Percentiles rank a stretch among this genome's conserved stretches.
phyloP scores from a whole-genome alignment of 2,113 vertebrate genomes.

The Oceanites oceanicus region DNA sequence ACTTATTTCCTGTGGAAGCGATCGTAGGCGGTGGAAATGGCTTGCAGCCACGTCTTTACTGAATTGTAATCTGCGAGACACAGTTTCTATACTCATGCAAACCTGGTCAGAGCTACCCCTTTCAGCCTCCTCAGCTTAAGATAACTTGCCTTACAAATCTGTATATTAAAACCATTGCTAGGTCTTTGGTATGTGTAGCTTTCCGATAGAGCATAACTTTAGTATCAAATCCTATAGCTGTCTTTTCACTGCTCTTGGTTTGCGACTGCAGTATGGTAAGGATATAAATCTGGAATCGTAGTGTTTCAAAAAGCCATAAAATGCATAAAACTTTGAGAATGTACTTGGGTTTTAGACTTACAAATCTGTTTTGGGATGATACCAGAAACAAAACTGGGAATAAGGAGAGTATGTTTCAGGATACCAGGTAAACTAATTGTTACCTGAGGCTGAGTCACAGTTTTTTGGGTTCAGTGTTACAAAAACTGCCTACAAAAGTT shows the following conservation, averaged over 20 bases:
- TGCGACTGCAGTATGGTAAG: not conserved
- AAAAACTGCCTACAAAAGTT: not conserved
- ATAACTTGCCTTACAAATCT: not conserved
- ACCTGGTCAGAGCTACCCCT: not conserved
- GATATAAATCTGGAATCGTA: not conserved
- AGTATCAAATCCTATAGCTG: not conserved
- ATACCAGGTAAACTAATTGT: not conserved
- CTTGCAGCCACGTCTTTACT: not conserved
- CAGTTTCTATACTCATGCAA: not conserved
- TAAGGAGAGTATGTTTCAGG: not conserved
- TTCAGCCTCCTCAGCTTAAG: not conserved
- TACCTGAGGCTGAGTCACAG: not conserved
- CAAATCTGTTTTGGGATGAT: not conserved
- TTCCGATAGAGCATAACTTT: not conserved
- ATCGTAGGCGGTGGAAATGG: not conserved
- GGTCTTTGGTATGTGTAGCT: not conserved
- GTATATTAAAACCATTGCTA: not conserved
- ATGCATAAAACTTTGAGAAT: not conserved
- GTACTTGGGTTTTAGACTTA: not conserved
- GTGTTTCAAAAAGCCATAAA: not conserved
- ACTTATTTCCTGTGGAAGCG: not conserved
- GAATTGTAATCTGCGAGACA: not conserved
- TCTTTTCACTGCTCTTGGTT: not conserved
- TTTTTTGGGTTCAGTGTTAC: not conserved
- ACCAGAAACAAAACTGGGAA: not conserved